Evolutionary conservation across 2,797 vertebrate genomes (phyloP).

Genomic region (Mionectes olivaceus): DNA sequence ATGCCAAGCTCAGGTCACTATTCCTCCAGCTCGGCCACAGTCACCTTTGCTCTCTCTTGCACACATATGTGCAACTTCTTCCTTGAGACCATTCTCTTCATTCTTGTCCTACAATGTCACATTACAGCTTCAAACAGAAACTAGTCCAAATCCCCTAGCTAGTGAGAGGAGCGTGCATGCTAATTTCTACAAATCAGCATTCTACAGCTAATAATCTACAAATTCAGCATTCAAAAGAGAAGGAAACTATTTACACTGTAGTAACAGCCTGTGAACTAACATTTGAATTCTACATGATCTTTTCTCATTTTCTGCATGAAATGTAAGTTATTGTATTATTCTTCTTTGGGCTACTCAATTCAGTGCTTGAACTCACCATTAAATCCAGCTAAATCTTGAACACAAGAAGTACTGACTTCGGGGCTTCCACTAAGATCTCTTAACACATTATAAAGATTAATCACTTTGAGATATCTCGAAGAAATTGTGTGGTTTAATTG

Average conservation of each 20-base stretch:
- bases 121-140: not conserved
- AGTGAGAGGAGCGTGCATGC: not conserved
- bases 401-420: not conserved
- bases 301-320: not conserved
- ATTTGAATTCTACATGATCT: fast-evolving
- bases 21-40: not conserved
- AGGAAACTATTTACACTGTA: not conserved
- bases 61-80: not conserved
- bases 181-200: not conserved
- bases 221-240: not conserved
- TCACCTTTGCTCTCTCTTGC: not conserved
- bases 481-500: not conserved
- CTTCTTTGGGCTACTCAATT: not conserved
- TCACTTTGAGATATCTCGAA: not conserved
- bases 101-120: not conserved
- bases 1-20: fast-evolving
- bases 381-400: not conserved
- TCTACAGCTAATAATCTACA: no score
- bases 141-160: not conserved
- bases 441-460: not conserved
- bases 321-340: not conserved
- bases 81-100: not conserved
- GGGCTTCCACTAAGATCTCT: not conserved
- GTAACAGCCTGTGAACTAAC: not conserved
- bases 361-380: not conserved